These are phyloP conservation scores for Brachionus calyciflorus DNA, from an alignment of 1,140 invertebrate species.

Conservation along the genomic window DNA sequence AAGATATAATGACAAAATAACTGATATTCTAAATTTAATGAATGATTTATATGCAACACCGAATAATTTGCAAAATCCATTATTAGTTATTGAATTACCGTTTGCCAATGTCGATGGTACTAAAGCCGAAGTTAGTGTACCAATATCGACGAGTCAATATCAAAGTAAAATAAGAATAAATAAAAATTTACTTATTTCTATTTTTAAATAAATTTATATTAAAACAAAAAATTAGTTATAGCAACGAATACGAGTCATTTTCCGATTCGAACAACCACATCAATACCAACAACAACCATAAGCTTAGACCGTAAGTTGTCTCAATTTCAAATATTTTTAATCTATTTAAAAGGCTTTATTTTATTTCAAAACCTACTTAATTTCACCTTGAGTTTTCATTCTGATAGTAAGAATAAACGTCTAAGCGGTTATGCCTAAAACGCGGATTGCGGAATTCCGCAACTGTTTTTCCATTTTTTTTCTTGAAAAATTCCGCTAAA, in stretches of 20 bases:
- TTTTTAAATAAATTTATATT: too few relatives aligned
- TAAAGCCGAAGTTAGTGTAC: neutral
- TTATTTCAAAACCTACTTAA: neutral
- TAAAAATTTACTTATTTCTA: neutral
- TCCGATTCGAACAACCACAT: neutral
- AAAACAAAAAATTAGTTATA: neutral
- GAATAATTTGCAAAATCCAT: neutral
- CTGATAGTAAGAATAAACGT: too few relatives aligned
- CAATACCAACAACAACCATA: constrained; percentile 17
- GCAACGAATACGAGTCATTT: constrained; percentile 31
- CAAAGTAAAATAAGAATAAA: constrained; percentile 21
- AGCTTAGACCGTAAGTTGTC: constrained; percentile 22
- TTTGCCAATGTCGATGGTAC: constrained; percentile 17
- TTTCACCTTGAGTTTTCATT: too few relatives aligned
- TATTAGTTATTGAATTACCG: neutral
- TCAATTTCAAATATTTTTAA: neutral
- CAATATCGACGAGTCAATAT: neutral
- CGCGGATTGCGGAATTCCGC: too few relatives aligned
- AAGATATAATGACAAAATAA: constrained; percentile 11
- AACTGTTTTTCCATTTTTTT: too few relatives aligned
- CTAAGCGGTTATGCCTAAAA: too few relatives aligned
- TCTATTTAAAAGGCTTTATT: neutral
- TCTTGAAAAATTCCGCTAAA: too few relatives aligned
- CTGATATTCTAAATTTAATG: constrained; percentile 5
- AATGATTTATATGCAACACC: constrained; percentile 36